These are phyloP conservation scores for Cyanocitta stelleri DNA, from an alignment of 2,113 vertebrate genomes.

Conservation along the genomic window DNA sequence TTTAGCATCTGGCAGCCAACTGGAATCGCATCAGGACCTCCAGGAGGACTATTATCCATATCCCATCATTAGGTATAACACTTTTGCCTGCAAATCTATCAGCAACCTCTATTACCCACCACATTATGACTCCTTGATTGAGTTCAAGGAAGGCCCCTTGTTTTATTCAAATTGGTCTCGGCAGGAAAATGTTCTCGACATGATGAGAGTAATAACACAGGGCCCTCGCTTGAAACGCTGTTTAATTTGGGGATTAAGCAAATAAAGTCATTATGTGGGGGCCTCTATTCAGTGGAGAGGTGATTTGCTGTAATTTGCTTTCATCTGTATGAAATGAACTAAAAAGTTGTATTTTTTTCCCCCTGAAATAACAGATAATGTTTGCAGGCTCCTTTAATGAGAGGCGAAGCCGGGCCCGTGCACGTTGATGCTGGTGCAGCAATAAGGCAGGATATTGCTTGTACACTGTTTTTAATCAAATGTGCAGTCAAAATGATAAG, in stretches of 20 bases:
- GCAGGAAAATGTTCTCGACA: constrained; percentile 95
- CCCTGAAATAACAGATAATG: constrained; percentile 75
- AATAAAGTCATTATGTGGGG: constrained; percentile 95
- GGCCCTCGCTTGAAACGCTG: constrained; percentile 87
- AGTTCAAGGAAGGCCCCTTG: constrained; percentile 91
- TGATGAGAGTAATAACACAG: constrained; percentile 93
- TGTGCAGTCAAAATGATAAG: constrained; percentile 98
- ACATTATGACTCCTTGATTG: constrained; percentile 89
- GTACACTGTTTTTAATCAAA: constrained; percentile 93
- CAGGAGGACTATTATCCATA: constrained; percentile 98
- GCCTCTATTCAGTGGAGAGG: constrained; percentile 87
- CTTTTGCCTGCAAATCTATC: constrained; percentile 90
- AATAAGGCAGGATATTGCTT: constrained; percentile 74
- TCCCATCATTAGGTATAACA: constrained; percentile 98
- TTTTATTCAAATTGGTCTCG: constrained; percentile 98
- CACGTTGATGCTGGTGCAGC: constrained; percentile 65
- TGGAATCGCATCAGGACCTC: constrained; percentile 98
- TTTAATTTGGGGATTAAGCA: constrained; percentile 99
- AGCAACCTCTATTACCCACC: constrained; percentile 91
- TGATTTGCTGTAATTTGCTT: constrained; percentile 91
- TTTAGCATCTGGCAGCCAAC: constrained; percentile 97
- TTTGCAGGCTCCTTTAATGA: constrained; percentile 73
- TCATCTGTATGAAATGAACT: constrained; percentile 88
- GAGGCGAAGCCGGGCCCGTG: constrained; percentile 51
- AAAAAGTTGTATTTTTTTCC: constrained; percentile 77